These are phyloP conservation scores for Molossus alvarezi DNA, from an alignment of 2,797 vertebrate genomes.

Conservation along the genomic window DNA sequence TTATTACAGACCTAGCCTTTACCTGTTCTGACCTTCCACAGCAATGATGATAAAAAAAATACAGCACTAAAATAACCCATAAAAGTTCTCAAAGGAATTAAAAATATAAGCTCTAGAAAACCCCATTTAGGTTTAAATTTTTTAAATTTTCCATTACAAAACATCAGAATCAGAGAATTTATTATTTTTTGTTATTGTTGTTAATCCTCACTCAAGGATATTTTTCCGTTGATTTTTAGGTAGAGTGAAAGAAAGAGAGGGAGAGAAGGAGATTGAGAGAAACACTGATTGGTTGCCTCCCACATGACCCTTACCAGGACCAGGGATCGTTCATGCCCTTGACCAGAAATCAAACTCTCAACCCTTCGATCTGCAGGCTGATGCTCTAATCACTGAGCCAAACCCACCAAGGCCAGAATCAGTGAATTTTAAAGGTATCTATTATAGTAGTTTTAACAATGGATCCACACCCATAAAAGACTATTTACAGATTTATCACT, in stretches of 20 bases:
- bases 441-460: background rate
- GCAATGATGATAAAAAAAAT: background rate
- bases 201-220: too few relatives aligned
- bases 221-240: too few relatives aligned
- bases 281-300: too few relatives aligned
- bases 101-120: background rate
- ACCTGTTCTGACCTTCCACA: constrained; percentile 29
- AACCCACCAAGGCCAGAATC: background rate
- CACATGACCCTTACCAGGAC: too few relatives aligned
- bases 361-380: too few relatives aligned
- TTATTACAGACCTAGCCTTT: background rate
- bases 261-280: too few relatives aligned
- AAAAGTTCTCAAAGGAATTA: background rate
- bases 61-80: constrained; percentile 19
- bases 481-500: background rate
- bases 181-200: too few relatives aligned
- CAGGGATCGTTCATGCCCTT: too few relatives aligned
- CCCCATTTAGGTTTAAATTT: background rate
- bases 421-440: background rate
- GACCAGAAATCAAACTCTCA: too few relatives aligned
- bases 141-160: constrained; percentile 28
- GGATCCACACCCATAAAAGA: background rate
- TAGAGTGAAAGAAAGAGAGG: too few relatives aligned
- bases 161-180: background rate
- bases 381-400: too few relatives aligned